Conservation (phyloP, 2,888 invertebrate genomes). For the Arrhopalites spinosus region DNA sequence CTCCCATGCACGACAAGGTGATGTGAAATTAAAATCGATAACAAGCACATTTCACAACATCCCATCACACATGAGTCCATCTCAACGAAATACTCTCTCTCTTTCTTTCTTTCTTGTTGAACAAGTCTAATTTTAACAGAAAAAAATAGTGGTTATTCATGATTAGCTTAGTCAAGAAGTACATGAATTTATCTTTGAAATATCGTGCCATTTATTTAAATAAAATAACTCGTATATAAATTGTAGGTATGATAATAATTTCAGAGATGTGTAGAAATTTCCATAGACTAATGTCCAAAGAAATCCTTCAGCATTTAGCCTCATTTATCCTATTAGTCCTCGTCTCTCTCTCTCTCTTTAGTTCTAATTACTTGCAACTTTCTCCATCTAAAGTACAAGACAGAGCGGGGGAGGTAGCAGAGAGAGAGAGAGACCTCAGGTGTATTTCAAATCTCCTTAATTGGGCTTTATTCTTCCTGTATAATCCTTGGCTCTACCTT, state of each 20-base stretch:
- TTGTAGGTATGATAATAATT: too few relatives aligned
- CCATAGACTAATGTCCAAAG: too few relatives aligned
- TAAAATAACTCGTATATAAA: too few relatives aligned
- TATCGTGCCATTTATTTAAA: too few relatives aligned
- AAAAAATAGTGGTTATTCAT: too few relatives aligned
- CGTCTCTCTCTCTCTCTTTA: neutral
- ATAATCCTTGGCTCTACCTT: neutral
- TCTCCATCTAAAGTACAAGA: neutral
- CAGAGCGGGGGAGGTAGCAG: neutral
- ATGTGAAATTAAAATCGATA: constrained; percentile 53
- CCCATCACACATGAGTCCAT: neutral
- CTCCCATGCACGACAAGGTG: constrained; percentile 38
- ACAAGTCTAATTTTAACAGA: too few relatives aligned
- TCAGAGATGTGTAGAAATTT: too few relatives aligned
- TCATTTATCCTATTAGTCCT: too few relatives aligned
- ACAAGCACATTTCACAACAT: constrained; percentile 45
- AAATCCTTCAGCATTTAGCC: too few relatives aligned
- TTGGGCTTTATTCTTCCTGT: neutral
- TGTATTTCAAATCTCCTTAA: constrained; percentile 27
- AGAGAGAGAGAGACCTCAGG: constrained; percentile 10
- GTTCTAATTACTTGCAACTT: neutral
- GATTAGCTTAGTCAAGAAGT: too few relatives aligned
- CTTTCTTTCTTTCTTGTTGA: neutral
- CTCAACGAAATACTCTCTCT: neutral
- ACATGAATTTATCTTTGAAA: too few relatives aligned